These are phyloP conservation scores for Metopia argyrocephala DNA, from an alignment of 2,888 invertebrate species.

Conservation along the genomic window DNA sequence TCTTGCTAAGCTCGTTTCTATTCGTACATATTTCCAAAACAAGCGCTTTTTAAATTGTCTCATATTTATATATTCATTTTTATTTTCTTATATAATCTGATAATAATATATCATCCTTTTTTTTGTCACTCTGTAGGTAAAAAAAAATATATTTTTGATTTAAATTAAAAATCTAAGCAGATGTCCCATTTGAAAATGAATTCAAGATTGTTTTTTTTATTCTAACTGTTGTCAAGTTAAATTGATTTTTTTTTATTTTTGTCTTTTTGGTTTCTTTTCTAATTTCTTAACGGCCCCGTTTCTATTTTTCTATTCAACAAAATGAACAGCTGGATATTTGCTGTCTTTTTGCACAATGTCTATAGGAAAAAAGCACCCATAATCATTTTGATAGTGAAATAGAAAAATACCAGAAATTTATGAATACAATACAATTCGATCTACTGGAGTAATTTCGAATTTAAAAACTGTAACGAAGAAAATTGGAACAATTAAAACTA, in stretches of 20 bases:
- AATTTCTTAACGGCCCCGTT: background rate
- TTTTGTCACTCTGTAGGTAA: slow-evolving; percentile 14
- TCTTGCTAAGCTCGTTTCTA: no score
- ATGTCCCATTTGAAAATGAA: slow-evolving; percentile 51
- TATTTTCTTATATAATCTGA: no score
- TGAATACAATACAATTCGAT: slow-evolving; percentile 33
- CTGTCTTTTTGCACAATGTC: background rate
- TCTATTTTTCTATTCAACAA: slow-evolving; percentile 9
- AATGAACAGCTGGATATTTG: slow-evolving; percentile 29
- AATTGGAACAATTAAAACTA: no score
- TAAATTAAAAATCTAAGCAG: slow-evolving; percentile 29
- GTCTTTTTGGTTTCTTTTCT: background rate
- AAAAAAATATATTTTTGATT: slow-evolving; percentile 27
- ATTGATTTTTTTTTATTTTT: background rate
- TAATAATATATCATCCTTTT: no score
- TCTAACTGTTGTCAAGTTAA: slow-evolving; percentile 41
- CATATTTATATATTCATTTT: no score
- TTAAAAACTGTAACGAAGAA: no score
- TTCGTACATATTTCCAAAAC: no score
- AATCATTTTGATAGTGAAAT: no score
- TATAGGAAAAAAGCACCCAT: slow-evolving; percentile 14
- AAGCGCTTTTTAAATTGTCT: no score
- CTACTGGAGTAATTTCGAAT: no score
- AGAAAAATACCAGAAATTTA: slow-evolving; percentile 3
- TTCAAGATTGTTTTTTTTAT: slow-evolving; percentile 21